Conservation (phyloP, 2,113 vertebrate species). For the Heterochromis multidens region DNA sequence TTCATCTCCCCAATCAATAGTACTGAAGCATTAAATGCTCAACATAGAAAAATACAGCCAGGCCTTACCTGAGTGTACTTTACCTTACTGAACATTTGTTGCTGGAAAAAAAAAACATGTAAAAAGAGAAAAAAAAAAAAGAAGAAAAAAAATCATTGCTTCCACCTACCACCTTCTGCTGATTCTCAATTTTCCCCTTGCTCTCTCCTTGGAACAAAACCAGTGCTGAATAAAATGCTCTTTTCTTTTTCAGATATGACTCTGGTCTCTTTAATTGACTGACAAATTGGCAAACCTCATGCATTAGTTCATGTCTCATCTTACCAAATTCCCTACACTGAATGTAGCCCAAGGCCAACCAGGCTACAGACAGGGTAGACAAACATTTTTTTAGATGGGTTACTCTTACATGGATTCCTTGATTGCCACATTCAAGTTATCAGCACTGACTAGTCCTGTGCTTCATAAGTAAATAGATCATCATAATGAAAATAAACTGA, state of each 20-base stretch:
- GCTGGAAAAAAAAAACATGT: constrained; percentile 61
- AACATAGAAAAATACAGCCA: constrained; percentile 10
- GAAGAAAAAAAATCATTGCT: constrained; percentile 78
- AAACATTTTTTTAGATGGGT: background rate
- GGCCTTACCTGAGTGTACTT: constrained; percentile 20
- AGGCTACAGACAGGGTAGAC: no score
- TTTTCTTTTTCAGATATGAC: constrained; percentile 55
- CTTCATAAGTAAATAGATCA: background rate
- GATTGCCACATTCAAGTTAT: background rate
- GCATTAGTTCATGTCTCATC: background rate
- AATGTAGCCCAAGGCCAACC: no score
- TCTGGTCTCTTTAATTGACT: background rate
- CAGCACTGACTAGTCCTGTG: background rate
- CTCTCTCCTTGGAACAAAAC: constrained; percentile 93
- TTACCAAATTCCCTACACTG: no score
- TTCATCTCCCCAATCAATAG: constrained; percentile 5
- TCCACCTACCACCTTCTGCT: constrained; percentile 91
- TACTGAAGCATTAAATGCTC: constrained; percentile 20
- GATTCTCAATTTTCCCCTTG: constrained; percentile 88
- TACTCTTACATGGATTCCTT: background rate
- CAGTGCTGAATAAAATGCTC: constrained; percentile 62
- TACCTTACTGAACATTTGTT: constrained; percentile 32
- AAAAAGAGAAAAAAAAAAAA: constrained; percentile 83
- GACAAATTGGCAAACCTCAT: background rate
- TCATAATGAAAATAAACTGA: background rate